Percentiles rank a stretch among this genome's conserved stretches.
These are phyloP conservation scores for Anhinga rufa DNA, from an alignment of 2,113 vertebrate species.

Conservation along the genomic window DNA sequence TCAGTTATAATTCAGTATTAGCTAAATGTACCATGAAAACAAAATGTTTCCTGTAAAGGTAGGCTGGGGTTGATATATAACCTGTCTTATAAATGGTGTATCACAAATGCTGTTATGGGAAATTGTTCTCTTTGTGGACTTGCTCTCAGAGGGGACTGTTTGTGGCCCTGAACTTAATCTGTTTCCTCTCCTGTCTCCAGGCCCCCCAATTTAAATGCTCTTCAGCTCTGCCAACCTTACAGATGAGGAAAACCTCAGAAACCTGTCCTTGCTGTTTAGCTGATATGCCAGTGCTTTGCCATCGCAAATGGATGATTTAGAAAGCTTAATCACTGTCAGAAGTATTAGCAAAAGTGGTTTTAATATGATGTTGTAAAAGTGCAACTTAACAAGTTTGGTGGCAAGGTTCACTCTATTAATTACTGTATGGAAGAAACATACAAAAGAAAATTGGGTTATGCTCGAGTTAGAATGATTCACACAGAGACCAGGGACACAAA, in stretches of 20 bases:
- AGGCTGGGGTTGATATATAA: constrained; percentile 21
- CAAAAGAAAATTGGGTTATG: too few species aligned
- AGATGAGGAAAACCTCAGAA: neutral
- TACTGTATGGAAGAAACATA: too few species aligned
- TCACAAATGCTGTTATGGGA: neutral
- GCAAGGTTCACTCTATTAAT: too few species aligned
- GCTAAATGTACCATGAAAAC: constrained; percentile 76
- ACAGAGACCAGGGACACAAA: too few species aligned
- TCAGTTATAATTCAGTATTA: constrained; percentile 70
- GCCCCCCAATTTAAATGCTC: neutral
- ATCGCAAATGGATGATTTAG: too few species aligned
- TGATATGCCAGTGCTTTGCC: neutral
- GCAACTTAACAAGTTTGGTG: too few species aligned
- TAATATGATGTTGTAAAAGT: too few species aligned
- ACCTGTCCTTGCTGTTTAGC: neutral
- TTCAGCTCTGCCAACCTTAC: neutral
- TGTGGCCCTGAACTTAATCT: neutral
- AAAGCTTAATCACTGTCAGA: too few species aligned
- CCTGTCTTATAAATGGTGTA: neutral
- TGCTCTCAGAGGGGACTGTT: neutral
- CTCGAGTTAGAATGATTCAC: too few species aligned
- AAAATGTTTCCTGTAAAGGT: constrained; percentile 51
- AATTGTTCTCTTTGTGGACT: neutral
- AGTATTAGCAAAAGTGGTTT: too few species aligned
- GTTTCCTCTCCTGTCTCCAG: neutral